Evolutionary conservation across 2,113 vertebrate species (phyloP).

Genomic region (Ia io): DNA sequence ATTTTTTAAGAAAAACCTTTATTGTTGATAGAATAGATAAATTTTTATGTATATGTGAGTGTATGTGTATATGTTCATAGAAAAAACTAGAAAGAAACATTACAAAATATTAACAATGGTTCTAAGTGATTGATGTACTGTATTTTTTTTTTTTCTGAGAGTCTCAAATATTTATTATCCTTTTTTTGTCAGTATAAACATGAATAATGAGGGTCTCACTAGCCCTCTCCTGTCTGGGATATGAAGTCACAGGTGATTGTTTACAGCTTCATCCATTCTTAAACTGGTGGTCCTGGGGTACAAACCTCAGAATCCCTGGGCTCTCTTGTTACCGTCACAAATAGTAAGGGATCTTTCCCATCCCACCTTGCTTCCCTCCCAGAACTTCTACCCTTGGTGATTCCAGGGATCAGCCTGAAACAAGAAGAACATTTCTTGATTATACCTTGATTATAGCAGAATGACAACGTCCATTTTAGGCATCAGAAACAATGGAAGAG

Average conservation of each 20-base stretch:
- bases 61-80: not conserved
- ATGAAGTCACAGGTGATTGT: not conserved
- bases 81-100: not conserved
- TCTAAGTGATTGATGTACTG: not conserved
- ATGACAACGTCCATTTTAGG: not conserved
- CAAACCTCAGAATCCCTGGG: not conserved
- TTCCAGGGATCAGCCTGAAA: not conserved
- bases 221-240: not conserved
- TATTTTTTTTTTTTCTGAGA: slow-evolving; percentile 11
- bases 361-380: not conserved
- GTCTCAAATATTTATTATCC: slow-evolving; percentile 30
- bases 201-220: not conserved
- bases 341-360: not conserved
- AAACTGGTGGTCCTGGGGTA: not conserved
- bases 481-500: not conserved
- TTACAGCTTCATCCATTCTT: not conserved
- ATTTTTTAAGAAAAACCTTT: not conserved
- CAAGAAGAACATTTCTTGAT: not conserved
- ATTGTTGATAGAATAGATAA: not conserved
- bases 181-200: not conserved
- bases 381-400: not conserved
- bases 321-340: not conserved
- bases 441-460: not conserved
- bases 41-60: not conserved
- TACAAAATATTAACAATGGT: not conserved